Base-by-base conservation (phyloP, 2,113 vertebrate species). In the Isurus oxyrinchus region DNA sequence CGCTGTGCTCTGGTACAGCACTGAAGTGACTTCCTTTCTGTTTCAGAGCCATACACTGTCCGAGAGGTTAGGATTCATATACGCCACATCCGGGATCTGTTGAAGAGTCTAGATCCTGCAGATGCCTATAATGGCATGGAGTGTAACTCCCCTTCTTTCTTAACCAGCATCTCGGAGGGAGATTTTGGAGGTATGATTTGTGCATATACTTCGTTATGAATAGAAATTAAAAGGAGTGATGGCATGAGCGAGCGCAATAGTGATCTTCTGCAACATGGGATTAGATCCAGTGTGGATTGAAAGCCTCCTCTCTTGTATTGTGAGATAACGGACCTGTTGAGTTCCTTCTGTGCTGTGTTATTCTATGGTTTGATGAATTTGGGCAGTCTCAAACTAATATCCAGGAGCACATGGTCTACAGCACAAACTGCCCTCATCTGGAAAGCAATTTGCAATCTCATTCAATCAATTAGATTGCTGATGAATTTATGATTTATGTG, bases 31-130 rank as follows among this genome's bases (percentile, higher is more conserved):
- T 76, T 49, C 25, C 5, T 72, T 72, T 76, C 25, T 81, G 57
- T 21, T 27, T 55, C 97, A 98, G 98, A 98, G 94, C 97, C 98
- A 11, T 98, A 98, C 97, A 98, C 98, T 0, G 97, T 97, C 27
- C 97, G 96, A 96, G 98, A 98, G 7, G 98, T 97, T 59, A 97
- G 97, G 93, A 96, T 97, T 95, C 98, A 98, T 96, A 97, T 98
- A 96, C 97, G 97, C 69, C 98, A 97, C 44, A 97, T 98, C 79
- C 97, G 98, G 59, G 98, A 98, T 96, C 97, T 98, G 96, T 97
- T 98, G 96, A 97, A 97, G 97, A 96, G 96, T 5, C 96, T 97
- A 44, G 97, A 98, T 87, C 97, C 98, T 23, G 98, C 98, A 44
- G 98, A 98, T 96, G 97, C 97, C 61, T 97, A 98, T 96, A 96